These are phyloP conservation scores for Sebastes nivosus DNA, from an alignment of 2,797 vertebrate genomes.

Conservation along the genomic window DNA sequence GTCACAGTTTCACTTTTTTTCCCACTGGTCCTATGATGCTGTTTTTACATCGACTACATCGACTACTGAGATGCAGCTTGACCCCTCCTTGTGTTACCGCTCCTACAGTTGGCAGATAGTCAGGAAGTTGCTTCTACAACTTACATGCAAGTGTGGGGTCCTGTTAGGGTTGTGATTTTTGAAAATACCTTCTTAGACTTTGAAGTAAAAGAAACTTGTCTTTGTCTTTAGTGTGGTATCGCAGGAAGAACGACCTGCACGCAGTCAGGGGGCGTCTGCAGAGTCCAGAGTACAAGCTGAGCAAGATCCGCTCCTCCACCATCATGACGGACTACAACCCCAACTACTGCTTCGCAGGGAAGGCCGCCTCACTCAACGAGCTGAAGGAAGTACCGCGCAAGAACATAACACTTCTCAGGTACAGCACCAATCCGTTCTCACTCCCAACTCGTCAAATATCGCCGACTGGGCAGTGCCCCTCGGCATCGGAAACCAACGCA, in stretches of 20 bases:
- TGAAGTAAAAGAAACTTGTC: not conserved
- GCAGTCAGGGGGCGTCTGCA: slow-evolving; percentile 86
- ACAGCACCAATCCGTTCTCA: not conserved
- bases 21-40: not conserved
- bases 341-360: slow-evolving; percentile 93
- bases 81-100: slow-evolving; percentile 74
- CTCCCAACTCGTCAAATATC: too few species aligned
- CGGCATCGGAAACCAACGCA: too few species aligned
- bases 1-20: not conserved
- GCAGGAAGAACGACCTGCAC: slow-evolving; percentile 88
- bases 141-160: slow-evolving; percentile 30
- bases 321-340: slow-evolving; percentile 96
- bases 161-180: slow-evolving; percentile 7
- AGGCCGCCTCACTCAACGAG: slow-evolving; percentile 84
- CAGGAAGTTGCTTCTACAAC: slow-evolving; percentile 30
- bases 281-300: slow-evolving; percentile 92
- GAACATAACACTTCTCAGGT: slow-evolving; percentile 93
- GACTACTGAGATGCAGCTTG: slow-evolving; percentile 3
- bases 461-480: too few species aligned
- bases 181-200: not conserved
- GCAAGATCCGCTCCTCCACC: slow-evolving; percentile 91
- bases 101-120: slow-evolving; percentile 56
- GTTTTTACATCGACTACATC: not conserved
- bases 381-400: slow-evolving; percentile 91
- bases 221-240: slow-evolving; percentile 87